Evolutionary conservation across 1,140 invertebrate genomes (phyloP).

Genomic region (Drosophila takahashii): DNA sequence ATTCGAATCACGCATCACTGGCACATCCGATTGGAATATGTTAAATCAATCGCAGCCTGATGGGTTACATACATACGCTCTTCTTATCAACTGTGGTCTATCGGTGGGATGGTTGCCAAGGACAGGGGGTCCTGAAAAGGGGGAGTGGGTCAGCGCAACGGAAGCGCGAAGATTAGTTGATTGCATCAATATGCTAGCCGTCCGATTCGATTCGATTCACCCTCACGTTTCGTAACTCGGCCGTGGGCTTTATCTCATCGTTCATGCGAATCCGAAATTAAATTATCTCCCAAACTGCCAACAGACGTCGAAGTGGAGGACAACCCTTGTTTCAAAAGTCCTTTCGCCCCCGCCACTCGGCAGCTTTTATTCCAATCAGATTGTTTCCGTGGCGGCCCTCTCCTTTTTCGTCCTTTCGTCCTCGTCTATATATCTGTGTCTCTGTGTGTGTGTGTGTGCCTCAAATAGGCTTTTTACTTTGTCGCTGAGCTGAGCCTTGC

Average conservation of each 20-base stretch:
- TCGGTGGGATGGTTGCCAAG: conserved; percentile 22
- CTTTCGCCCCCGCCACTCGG: conserved; percentile 20
- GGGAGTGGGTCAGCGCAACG: conserved; percentile 44
- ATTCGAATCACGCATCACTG: conserved; percentile 17
- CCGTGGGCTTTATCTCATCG: conserved; percentile 73
- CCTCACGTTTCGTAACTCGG: conserved; percentile 39
- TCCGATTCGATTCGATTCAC: conserved; percentile 55
- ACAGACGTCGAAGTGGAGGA: conserved; percentile 54
- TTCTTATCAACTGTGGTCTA: conserved; percentile 36
- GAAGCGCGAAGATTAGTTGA: conserved; percentile 84
- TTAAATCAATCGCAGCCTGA: conserved; percentile 41
- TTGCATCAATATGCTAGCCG: conserved; percentile 83
- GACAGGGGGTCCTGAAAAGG: background rate
- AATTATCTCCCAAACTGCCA: conserved; percentile 81
- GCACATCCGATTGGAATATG: conserved; percentile 45
- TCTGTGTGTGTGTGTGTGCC: conserved; percentile 40
- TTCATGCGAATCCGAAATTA: conserved; percentile 84
- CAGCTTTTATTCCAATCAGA: conserved; percentile 83
- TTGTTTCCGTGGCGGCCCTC: conserved; percentile 76
- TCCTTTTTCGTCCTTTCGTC: conserved; percentile 36
- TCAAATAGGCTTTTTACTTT: conserved; percentile 82
- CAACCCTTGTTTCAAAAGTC: conserved; percentile 81
- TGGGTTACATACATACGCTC: conserved; percentile 1
- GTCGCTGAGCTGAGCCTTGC: conserved; percentile 70
- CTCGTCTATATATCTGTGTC: conserved; percentile 10